Conservation (phyloP, 1,140 invertebrate genomes). For the Holcopasites calliopsidis region DNA sequence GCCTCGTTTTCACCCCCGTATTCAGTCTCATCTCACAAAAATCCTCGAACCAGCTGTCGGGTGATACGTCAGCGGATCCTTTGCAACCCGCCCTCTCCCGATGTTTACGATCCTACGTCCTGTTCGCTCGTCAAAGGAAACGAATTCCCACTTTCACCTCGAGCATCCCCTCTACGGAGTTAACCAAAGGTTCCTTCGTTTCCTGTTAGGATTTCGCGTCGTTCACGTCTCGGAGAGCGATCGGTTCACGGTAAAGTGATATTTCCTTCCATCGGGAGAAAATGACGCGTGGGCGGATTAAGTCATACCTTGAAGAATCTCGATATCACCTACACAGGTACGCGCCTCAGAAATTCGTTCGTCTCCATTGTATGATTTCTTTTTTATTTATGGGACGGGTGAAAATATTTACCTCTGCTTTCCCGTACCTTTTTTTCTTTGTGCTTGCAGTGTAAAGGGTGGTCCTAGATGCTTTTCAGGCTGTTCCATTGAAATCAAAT, state of each 20-base stretch:
- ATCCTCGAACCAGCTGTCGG: not conserved
- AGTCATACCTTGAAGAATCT: not conserved
- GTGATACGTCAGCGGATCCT: conserved; percentile 36
- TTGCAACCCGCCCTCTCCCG: conserved; percentile 2
- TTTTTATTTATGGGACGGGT: not conserved
- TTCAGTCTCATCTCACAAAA: not conserved
- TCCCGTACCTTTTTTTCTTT: not conserved
- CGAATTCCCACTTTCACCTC: not conserved
- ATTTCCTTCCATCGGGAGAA: not conserved
- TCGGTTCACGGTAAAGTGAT: not conserved
- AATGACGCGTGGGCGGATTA: not conserved
- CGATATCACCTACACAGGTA: not conserved
- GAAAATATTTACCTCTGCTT: not conserved
- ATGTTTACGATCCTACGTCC: conserved; percentile 41
- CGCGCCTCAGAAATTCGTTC: no score
- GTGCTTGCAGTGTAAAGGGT: no score
- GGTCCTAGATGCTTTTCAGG: no score
- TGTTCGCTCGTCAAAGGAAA: conserved; percentile 26
- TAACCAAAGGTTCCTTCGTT: not conserved
- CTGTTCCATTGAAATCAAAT: no score
- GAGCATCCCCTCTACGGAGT: not conserved
- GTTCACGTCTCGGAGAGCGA: not conserved
- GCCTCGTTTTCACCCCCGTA: conserved; percentile 22
- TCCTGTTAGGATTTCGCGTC: no score
- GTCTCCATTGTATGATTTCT: no score